Conservation (phyloP, 2,113 vertebrate species). For the Zosterops hypoxanthus region DNA sequence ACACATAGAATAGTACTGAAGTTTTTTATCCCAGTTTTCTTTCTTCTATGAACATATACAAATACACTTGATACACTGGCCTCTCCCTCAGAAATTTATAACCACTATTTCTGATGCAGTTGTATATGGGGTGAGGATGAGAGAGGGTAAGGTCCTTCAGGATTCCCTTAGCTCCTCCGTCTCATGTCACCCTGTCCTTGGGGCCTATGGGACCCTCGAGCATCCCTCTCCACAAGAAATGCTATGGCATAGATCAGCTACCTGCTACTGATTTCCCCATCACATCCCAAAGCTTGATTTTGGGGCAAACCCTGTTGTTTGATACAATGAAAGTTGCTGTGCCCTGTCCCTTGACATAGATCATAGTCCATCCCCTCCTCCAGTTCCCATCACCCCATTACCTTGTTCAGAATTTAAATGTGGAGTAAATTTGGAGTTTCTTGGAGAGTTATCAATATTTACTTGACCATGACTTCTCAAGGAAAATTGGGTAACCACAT, state of each 20-base stretch:
- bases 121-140: not conserved
- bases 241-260: not conserved
- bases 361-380: not conserved
- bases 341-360: not conserved
- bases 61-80: not conserved
- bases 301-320: not conserved
- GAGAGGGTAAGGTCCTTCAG: not conserved
- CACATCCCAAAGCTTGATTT: not conserved
- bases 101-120: not conserved
- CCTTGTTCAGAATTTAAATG: not conserved
- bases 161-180: not conserved
- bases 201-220: not conserved
- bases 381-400: not conserved
- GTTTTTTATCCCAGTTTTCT: not conserved
- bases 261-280: not conserved
- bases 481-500: not conserved
- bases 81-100: not conserved
- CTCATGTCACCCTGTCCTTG: not conserved
- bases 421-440: not conserved
- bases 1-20: not conserved
- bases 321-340: not conserved
- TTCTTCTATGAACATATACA: not conserved
- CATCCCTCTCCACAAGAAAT: not conserved
- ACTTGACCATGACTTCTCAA: not conserved
- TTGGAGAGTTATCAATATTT: not conserved